phyloP scores from a whole-genome alignment of 1,140 invertebrate species.

The Bicyclus anynana region DNA sequence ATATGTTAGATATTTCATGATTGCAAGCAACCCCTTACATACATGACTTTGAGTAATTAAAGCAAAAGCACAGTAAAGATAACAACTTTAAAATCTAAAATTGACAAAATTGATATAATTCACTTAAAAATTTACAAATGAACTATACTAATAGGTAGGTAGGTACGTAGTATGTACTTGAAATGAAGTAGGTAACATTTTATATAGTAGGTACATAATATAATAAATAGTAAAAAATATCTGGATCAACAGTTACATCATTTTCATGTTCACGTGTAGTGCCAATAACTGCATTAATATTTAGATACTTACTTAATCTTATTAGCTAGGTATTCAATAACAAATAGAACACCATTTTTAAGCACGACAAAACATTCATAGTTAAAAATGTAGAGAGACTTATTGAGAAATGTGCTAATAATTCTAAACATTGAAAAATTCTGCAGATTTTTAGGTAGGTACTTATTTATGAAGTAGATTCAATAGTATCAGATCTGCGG shows the following conservation, averaged over 20 bases:
- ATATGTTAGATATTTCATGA: background rate
- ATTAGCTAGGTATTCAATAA: conserved; percentile 78
- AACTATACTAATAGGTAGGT: conserved; percentile 50
- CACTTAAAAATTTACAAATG: conserved; percentile 68
- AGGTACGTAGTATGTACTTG: conserved; percentile 12
- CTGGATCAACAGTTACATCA: conserved; percentile 23
- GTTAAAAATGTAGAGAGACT: conserved; percentile 79
- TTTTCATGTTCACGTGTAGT: conserved; percentile 51
- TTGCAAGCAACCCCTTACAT: conserved; percentile 11
- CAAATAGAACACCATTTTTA: conserved; percentile 79
- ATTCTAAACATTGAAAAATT: conserved; percentile 74
- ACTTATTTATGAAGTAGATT: conserved; percentile 57
- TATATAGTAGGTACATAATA: conserved; percentile 38
- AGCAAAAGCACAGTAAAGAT: conserved; percentile 51
- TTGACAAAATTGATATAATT: conserved; percentile 76
- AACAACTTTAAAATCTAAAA: conserved; percentile 73
- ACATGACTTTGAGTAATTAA: conserved; percentile 27
- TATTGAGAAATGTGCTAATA: conserved; percentile 79
- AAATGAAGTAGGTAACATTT: conserved; percentile 29
- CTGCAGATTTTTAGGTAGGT: conserved; percentile 50
- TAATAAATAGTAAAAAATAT: conserved; percentile 19
- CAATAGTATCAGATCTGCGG: conserved; percentile 67
- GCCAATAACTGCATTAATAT: conserved; percentile 74
- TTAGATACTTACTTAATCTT: conserved; percentile 70
- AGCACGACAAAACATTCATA: conserved; percentile 79